These are phyloP conservation scores for Spodoptera frugiperda DNA, from an alignment of 1,140 invertebrate genomes.

Conservation along the genomic window DNA sequence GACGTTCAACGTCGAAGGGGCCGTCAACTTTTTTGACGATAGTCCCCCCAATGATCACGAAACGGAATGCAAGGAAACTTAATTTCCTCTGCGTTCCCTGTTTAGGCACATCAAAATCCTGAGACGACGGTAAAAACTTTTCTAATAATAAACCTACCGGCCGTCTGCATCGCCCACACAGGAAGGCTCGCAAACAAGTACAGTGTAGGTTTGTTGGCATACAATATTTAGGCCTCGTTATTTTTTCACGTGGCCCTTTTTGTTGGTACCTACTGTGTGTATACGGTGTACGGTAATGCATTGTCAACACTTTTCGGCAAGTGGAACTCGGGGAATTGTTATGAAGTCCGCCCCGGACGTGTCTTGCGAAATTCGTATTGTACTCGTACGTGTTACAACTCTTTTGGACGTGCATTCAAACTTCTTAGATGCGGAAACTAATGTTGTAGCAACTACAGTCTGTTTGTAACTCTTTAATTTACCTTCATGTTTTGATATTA, in stretches of 20 bases:
- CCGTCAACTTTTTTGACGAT: conserved; percentile 55
- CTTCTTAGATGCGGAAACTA: neutral
- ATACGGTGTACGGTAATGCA: conserved; percentile 36
- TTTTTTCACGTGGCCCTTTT: conserved; percentile 49
- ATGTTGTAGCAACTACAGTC: neutral
- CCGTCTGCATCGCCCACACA: conserved; percentile 35
- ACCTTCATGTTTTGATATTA: too few relatives aligned
- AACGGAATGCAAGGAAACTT: conserved; percentile 70
- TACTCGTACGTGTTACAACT: neutral
- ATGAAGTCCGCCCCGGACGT: conserved; percentile 2
- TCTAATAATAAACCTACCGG: conserved; percentile 53
- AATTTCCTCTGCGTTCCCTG: conserved; percentile 61
- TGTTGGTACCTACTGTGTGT: conserved; percentile 6
- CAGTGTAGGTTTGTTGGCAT: conserved; percentile 51
- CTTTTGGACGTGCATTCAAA: neutral
- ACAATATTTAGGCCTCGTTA: conserved; percentile 70
- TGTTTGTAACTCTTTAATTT: too few relatives aligned
- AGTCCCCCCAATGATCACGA: conserved; percentile 54
- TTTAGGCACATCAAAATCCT: conserved; percentile 56
- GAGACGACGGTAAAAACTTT: conserved; percentile 65
- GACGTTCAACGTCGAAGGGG: conserved; percentile 44
- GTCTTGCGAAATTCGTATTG: conserved; percentile 14
- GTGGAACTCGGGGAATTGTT: conserved; percentile 11
- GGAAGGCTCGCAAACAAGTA: conserved; percentile 53
- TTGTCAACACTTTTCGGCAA: conserved; percentile 48